Evolutionary conservation across 1,140 invertebrate species (phyloP).

Genomic region (Leptestheria dahalacensis): DNA sequence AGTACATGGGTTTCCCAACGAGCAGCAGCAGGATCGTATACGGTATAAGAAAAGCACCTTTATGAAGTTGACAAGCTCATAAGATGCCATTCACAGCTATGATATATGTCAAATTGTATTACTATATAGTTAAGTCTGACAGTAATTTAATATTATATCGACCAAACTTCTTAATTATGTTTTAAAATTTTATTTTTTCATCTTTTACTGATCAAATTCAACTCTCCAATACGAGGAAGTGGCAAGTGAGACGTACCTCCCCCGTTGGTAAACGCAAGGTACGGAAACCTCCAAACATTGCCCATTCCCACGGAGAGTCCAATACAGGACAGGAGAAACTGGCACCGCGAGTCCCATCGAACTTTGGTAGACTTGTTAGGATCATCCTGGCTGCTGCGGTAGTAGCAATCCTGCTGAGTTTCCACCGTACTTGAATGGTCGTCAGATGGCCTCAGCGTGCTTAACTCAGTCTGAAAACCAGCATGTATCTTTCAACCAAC

Average conservation of each 20-base stretch:
- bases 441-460: not conserved
- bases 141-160: too few relatives aligned
- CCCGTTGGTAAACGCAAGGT: constrained; percentile 73
- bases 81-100: too few relatives aligned
- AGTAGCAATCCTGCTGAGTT: not conserved
- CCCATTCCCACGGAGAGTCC: constrained; percentile 79
- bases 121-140: too few relatives aligned
- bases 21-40: constrained; percentile 59
- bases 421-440: not conserved
- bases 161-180: too few relatives aligned
- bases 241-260: too few relatives aligned
- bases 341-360: constrained; percentile 76
- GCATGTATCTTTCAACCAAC: too few relatives aligned
- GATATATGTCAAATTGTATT: too few relatives aligned
- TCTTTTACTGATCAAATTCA: too few relatives aligned
- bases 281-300: constrained; percentile 87
- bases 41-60: constrained; percentile 63
- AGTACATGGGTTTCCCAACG: constrained; percentile 63
- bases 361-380: constrained; percentile 38
- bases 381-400: not conserved
- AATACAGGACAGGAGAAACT: constrained; percentile 77
- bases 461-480: too few relatives aligned
- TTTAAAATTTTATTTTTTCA: too few relatives aligned
- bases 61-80: too few relatives aligned
- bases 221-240: too few relatives aligned